Percentiles rank a stretch among this genome's conserved stretches.
Conservation (phyloP, 2,888 invertebrate genomes). For the Drosophila fungiperda region DNA sequence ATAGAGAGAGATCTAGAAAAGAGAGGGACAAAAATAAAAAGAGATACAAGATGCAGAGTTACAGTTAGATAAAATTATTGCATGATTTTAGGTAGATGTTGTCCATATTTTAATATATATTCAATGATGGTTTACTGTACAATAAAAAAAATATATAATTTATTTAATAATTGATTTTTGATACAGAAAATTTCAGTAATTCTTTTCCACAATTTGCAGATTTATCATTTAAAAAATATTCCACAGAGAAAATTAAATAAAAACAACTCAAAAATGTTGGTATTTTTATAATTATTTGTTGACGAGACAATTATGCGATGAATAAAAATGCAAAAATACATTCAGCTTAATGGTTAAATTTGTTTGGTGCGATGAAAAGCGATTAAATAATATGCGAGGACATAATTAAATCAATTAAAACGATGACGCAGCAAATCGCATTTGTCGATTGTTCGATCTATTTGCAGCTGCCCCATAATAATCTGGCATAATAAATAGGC, state of each 20-base stretch:
- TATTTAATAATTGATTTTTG: neutral
- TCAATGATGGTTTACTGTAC: neutral
- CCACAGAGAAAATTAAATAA: neutral
- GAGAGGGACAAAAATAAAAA: neutral
- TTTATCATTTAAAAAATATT: neutral
- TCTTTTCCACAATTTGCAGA: neutral
- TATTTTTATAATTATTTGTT: too few relatives aligned
- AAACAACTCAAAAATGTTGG: neutral
- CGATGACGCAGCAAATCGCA: constrained; percentile 40
- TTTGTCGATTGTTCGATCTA: constrained; percentile 42
- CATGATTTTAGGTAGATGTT: fast-evolving
- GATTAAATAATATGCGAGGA: neutral
- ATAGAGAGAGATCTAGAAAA: neutral
- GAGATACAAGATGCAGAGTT: neutral
- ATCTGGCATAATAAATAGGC: constrained; percentile 39
- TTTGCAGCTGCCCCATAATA: constrained; percentile 45
- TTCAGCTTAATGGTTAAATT: neutral
- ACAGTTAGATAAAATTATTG: fast-evolving
- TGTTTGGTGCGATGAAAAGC: constrained; percentile 5
- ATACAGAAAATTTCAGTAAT: neutral
- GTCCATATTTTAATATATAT: neutral
- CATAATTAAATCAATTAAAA: constrained; percentile 50
- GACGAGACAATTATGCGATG: neutral
- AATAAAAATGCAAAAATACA: constrained; percentile 9
- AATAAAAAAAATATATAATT: neutral